Evolutionary conservation across 1,140 invertebrate genomes (phyloP).

Genomic region (Zaprionus ornatus): DNA sequence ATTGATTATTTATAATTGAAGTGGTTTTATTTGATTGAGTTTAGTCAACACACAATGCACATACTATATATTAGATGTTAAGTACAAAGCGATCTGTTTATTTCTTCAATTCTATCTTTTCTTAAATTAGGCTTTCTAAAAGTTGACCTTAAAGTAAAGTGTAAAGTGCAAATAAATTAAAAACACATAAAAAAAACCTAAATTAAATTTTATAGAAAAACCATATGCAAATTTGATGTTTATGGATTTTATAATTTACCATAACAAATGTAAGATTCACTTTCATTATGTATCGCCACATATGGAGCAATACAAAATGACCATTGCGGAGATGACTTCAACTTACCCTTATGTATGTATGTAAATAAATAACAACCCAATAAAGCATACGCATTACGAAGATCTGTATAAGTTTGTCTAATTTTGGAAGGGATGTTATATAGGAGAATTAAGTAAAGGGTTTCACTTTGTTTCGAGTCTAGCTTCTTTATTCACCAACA

Average conservation of each 20-base stretch:
- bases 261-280: slow-evolving; percentile 13
- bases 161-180: slow-evolving; percentile 50
- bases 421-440: not conserved
- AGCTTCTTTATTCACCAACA: slow-evolving; percentile 84
- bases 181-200: slow-evolving; percentile 2
- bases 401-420: not conserved
- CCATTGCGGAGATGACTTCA: slow-evolving; percentile 22
- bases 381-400: slow-evolving; percentile 16
- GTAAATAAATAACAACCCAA: slow-evolving; percentile 41
- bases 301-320: slow-evolving; percentile 13
- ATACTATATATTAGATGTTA: slow-evolving; percentile 58
- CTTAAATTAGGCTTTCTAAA: slow-evolving; percentile 61
- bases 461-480: slow-evolving; percentile 53
- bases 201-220: not conserved
- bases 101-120: slow-evolving; percentile 10
- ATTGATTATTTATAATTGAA: slow-evolving; percentile 11
- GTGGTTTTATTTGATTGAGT: slow-evolving; percentile 5
- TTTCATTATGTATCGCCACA: slow-evolving; percentile 4
- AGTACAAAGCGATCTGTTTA: slow-evolving; percentile 44
- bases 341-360: slow-evolving; percentile 19
- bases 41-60: slow-evolving; percentile 15
- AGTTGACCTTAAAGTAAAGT: slow-evolving; percentile 72
- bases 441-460: slow-evolving; percentile 3
- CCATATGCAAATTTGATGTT: slow-evolving; percentile 14
- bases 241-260: slow-evolving; percentile 11